Percentiles rank a stretch among this genome's conserved stretches.
Evolutionary conservation across 1,140 invertebrate species (phyloP).

Genomic region (Trialeurodes vaporariorum): DNA sequence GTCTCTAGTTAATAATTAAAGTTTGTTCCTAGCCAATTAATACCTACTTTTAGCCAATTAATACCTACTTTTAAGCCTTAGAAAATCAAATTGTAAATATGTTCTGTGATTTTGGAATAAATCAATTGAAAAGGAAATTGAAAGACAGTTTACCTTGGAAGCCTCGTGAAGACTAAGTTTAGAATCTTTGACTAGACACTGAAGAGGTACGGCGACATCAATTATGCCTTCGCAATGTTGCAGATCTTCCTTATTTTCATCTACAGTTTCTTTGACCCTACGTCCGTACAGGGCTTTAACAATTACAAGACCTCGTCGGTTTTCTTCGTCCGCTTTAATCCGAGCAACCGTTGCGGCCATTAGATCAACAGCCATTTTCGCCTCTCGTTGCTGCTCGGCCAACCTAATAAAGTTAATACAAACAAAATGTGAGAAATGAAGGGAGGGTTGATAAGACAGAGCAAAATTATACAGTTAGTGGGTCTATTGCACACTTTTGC

Average conservation of each 20-base stretch:
- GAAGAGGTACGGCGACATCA: conserved; percentile 85
- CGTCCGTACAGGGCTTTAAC: conserved; percentile 67
- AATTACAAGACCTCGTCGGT: conserved; percentile 71
- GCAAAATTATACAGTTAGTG: neutral
- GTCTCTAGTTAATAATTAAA: too few species aligned
- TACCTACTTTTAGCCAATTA: too few species aligned
- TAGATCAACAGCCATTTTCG: conserved; percentile 68
- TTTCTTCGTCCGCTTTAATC: conserved; percentile 61
- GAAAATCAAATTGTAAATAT: too few species aligned
- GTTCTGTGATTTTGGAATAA: too few species aligned
- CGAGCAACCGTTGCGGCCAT: conserved; percentile 75
- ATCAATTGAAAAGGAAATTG: too few species aligned
- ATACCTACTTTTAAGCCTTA: too few species aligned
- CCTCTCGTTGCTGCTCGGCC: conserved; percentile 66
- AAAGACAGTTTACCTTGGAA: conserved; percentile 56
- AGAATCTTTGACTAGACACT: conserved; percentile 86
- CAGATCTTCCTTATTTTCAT: conserved; percentile 29
- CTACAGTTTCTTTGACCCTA: conserved; percentile 23
- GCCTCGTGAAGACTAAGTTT: conserved; percentile 71
- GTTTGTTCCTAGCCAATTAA: too few species aligned
- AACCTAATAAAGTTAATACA: conserved; percentile 41
- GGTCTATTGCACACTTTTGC: too few species aligned
- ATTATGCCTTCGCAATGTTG: conserved; percentile 49
- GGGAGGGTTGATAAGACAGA: neutral
- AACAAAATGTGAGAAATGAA: conserved; percentile 5